Evolutionary conservation across 2,888 invertebrate genomes (phyloP).

Genomic region (Leptopilina syphax): DNA sequence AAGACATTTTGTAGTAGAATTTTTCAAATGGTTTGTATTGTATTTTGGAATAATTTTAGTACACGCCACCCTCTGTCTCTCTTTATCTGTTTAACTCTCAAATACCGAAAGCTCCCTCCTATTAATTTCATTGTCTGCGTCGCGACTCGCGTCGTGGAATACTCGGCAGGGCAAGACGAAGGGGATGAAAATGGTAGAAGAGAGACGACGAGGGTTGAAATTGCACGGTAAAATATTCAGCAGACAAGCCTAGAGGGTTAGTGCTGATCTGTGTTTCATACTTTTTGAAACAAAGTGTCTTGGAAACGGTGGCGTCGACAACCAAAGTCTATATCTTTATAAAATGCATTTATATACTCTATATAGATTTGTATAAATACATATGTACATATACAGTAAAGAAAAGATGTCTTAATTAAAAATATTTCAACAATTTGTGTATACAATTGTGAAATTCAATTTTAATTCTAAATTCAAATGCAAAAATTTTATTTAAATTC

Average conservation of each 20-base stretch:
- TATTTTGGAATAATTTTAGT: background rate
- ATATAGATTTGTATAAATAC: too few species aligned
- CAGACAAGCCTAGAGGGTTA: slow-evolving; percentile 66
- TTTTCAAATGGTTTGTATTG: background rate
- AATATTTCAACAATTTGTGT: too few species aligned
- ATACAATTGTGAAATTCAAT: too few species aligned
- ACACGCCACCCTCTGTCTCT: background rate
- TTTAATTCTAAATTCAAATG: too few species aligned
- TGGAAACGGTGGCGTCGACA: slow-evolving; percentile 54
- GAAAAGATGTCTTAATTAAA: too few species aligned
- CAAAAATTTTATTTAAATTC: too few species aligned
- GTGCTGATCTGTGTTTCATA: slow-evolving; percentile 68
- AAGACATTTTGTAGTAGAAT: too few species aligned
- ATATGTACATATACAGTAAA: too few species aligned
- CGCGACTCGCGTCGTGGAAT: slow-evolving; percentile 48
- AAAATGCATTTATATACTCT: too few species aligned
- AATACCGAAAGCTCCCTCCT: slow-evolving; percentile 55
- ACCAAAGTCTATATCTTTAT: slow-evolving; percentile 42
- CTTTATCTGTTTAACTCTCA: slow-evolving; percentile 47
- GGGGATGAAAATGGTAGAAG: slow-evolving; percentile 3
- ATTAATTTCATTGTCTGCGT: slow-evolving; percentile 71
- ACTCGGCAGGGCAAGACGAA: background rate
- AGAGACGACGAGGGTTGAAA: slow-evolving; percentile 62
- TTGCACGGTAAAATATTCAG: slow-evolving; percentile 74
- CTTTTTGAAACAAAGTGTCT: slow-evolving; percentile 54